These are phyloP conservation scores for Danio aesculapii DNA, from an alignment of 2,797 vertebrate species.

Conservation along the genomic window DNA sequence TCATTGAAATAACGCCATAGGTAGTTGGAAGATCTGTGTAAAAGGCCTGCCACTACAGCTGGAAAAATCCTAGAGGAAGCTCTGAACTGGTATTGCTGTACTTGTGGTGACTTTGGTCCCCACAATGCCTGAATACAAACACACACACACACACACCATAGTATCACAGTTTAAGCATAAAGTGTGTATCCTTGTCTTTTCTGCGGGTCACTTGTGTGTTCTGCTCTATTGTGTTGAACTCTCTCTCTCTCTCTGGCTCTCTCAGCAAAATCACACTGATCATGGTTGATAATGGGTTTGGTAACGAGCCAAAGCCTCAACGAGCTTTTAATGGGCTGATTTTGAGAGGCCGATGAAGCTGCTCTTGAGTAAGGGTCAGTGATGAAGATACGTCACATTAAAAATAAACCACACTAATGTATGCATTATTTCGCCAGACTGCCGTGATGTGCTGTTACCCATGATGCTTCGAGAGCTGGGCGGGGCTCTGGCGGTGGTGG, in stretches of 20 bases:
- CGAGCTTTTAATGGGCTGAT: constrained; percentile 76
- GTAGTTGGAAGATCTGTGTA: no score
- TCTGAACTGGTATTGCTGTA: no score
- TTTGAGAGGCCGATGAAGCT: constrained; percentile 33
- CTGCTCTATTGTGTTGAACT: constrained; percentile 71
- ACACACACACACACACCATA: not conserved
- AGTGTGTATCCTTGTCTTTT: not conserved
- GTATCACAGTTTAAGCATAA: not conserved
- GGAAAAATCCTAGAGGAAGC: no score
- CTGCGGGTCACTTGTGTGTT: not conserved
- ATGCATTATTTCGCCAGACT: constrained; percentile 78
- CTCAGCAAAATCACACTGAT: constrained; percentile 65
- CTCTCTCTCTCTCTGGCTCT: constrained; percentile 66
- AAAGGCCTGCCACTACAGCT: no score
- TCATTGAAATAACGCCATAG: no score
- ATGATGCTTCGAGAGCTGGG: constrained; percentile 94
- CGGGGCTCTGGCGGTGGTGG: constrained; percentile 79
- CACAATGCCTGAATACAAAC: not conserved
- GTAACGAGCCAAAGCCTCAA: constrained; percentile 75
- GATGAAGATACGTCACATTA: not conserved
- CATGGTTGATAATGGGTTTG: constrained; percentile 73
- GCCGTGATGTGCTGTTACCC: constrained; percentile 93
- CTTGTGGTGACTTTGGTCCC: no score
- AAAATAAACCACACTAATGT: no score
- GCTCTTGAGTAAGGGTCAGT: not conserved